Evolutionary conservation across 2,888 invertebrate species (phyloP).

Genomic region (Craniophora ligustri): DNA sequence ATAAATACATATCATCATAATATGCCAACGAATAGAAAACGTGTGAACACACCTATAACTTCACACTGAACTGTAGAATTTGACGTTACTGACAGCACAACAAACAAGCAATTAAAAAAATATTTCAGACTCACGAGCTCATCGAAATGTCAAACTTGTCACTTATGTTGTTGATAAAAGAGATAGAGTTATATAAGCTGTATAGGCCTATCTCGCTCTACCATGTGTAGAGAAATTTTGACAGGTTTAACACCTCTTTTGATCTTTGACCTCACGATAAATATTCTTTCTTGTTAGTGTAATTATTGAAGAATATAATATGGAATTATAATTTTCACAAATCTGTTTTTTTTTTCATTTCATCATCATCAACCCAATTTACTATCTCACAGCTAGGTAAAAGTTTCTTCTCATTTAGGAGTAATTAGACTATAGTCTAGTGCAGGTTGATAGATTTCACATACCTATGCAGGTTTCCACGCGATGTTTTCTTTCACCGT

Average conservation of each 20-base stretch:
- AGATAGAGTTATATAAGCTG: conserved; percentile 1
- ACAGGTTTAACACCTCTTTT: not conserved
- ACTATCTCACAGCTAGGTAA: no score
- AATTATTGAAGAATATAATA: no score
- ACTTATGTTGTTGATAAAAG: conserved; percentile 7
- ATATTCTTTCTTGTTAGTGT: conserved; percentile 7
- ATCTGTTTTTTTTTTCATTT: no score
- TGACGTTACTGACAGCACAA: conserved; percentile 30
- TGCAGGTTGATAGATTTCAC: no score
- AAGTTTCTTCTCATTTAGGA: no score
- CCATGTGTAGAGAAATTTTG: not conserved
- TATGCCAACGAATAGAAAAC: not conserved
- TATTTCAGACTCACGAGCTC: conserved; percentile 16
- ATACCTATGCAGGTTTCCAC: no score
- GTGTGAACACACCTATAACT: conserved; percentile 22
- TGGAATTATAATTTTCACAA: no score
- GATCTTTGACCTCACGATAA: conserved; percentile 28
- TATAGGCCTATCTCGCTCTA: conserved; percentile 7
- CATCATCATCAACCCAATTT: no score
- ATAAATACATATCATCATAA: conserved; percentile 3
- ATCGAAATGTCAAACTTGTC: conserved; percentile 40
- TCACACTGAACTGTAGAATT: conserved; percentile 26
- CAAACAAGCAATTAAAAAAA: conserved; percentile 23
- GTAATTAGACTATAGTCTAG: no score
- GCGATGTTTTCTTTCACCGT: no score